A percentile compares a stretch with the other conserved stretches of the same genome.
These are phyloP conservation scores for Xiphorhynchus erythropygius DNA, from an alignment of 2,797 vertebrate genomes.

Conservation along the genomic window DNA sequence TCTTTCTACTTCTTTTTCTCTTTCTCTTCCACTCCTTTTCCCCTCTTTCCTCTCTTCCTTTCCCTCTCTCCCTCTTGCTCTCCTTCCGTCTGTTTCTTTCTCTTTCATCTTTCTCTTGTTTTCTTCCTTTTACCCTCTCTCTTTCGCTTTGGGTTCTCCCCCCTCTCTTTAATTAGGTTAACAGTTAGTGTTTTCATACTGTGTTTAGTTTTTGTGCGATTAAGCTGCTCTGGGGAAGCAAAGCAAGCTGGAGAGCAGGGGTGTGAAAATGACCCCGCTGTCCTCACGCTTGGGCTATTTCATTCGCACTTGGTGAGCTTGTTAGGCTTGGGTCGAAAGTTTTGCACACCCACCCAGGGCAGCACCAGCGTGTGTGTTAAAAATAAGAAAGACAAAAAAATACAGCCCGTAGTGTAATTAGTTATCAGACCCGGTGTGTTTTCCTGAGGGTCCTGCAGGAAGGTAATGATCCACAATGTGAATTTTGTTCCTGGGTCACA, in stretches of 20 bases:
- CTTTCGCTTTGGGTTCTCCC: neutral
- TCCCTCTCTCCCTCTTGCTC: neutral
- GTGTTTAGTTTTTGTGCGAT: conserved; percentile 41
- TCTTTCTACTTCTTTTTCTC: too few relatives aligned
- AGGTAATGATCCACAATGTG: neutral
- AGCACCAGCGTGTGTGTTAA: neutral
- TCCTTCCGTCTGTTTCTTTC: neutral
- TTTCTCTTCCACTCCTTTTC: too few relatives aligned
- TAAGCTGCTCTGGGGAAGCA: conserved; percentile 22
- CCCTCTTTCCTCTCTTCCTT: too few relatives aligned
- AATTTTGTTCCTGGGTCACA: conserved; percentile 12
- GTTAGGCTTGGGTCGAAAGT: neutral
- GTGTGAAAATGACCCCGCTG: conserved; percentile 40
- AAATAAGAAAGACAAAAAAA: neutral
- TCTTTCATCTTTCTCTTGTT: neutral
- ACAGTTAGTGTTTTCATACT: neutral
- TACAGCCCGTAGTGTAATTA: neutral
- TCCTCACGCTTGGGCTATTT: conserved; percentile 46
- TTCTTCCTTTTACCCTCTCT: neutral
- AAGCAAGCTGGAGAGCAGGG: neutral
- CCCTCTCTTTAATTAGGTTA: neutral
- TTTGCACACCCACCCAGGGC: neutral
- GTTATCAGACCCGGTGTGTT: neutral
- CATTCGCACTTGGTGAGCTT: neutral
- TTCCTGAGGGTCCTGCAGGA: conserved; percentile 6